Percentiles rank a stretch among this genome's conserved stretches.
Conservation (phyloP, 1,140 invertebrate species). For the Drosophila setifemur region DNA sequence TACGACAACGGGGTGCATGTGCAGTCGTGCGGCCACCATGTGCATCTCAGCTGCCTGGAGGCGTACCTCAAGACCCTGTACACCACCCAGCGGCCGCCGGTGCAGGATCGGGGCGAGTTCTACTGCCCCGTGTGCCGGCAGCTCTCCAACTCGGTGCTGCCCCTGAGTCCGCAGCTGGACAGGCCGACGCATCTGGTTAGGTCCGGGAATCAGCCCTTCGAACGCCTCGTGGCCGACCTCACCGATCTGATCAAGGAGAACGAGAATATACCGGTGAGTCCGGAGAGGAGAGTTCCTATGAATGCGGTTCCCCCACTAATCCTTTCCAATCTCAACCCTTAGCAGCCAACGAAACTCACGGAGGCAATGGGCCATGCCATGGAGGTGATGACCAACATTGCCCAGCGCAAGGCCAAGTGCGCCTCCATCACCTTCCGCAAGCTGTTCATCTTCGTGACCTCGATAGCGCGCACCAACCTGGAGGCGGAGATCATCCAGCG, state of each 20-base stretch:
- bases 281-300: no score
- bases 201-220: conserved; percentile 84
- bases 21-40: conserved; percentile 97
- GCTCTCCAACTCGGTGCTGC: conserved; percentile 95
- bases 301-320: not conserved
- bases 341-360: conserved; percentile 86
- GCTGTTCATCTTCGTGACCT: conserved; percentile 94
- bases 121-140: conserved; percentile 96
- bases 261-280: conserved; percentile 86
- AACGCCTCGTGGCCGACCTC: conserved; percentile 85
- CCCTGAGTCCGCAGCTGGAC: conserved; percentile 91
- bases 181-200: conserved; percentile 86
- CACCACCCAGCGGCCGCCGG: conserved; percentile 88
- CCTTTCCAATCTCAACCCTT: conserved; percentile 3
- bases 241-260: conserved; percentile 88
- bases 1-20: conserved; percentile 97
- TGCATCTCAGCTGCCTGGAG: conserved; percentile 96
- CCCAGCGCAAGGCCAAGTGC: conserved; percentile 82
- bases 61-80: conserved; percentile 93
- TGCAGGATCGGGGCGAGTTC: conserved; percentile 94
- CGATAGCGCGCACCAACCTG: conserved; percentile 95
- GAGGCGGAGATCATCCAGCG: conserved; percentile 95
- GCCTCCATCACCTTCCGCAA: conserved; percentile 87
- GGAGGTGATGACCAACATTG: conserved; percentile 94
- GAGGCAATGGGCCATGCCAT: conserved; percentile 94